Evolutionary conservation across 1,140 invertebrate genomes (phyloP), one percentile per base, ranked within the genome.

Genomic region (Heliconius melpomene): DNA sequence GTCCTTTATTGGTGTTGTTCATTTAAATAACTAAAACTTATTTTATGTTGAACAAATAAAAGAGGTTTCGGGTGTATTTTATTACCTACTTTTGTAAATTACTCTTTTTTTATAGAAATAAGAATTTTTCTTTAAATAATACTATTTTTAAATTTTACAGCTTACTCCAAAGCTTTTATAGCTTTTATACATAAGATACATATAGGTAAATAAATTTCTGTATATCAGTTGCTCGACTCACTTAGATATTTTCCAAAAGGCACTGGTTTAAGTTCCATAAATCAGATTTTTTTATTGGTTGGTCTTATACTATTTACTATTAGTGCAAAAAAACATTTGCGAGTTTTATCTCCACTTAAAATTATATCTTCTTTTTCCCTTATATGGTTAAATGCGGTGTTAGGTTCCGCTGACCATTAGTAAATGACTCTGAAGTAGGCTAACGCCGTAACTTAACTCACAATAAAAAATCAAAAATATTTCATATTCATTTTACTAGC

Each of bases 1-100:
- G 54, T 57, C 7, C 36, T 74, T 79, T 79, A 71, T 79, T 71
- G 75, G 73, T 23, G 8, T n/a, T 75, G 52, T 75, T 60, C 32
- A 75, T 79, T 79, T 66, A 79, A 79, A 75, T 79, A 71, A 54
- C 40, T 70, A 36, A 75, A 75, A 75, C 32, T 79, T 75, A 79
- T 72, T 50, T 11, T 50, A 75, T 26, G 29, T 66, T 16, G 23
- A 71, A 50, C 29, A 75, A 54, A 54, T 54, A 75, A 75, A 79
- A 75, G 36, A 72, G 29, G 54, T 74, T 74, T 74, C 54, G 60
- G n/a, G 60, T 66, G 11, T 29, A 66, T 66, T 66, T 66, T 66
- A 66, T 11, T 66, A 29, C 23, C 3, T 66, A n/a, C n/a, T 57
- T 57, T 57, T 57, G 16, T n/a, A n/a, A n/a, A n/a, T n/a, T n/a